Evolutionary conservation across 2,113 vertebrate species (phyloP).

Genomic region (Phasianus colchicus): DNA sequence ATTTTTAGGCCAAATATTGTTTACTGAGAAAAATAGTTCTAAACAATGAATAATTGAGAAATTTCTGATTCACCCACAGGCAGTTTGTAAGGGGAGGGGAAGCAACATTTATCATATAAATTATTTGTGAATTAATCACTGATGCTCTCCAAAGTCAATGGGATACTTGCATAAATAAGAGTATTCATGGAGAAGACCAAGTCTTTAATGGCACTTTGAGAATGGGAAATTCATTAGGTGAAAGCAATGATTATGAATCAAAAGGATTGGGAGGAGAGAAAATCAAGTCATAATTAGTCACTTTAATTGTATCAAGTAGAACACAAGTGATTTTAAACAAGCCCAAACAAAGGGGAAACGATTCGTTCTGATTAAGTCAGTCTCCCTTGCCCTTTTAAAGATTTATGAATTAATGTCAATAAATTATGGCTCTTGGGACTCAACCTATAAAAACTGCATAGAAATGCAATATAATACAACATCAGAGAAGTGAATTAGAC

Average conservation of each 20-base stretch:
- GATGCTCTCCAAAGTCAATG: constrained; percentile 11
- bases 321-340: constrained; percentile 58
- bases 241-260: constrained; percentile 61
- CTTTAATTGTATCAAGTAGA: constrained; percentile 50
- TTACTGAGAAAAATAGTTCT: constrained; percentile 10
- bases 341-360: constrained; percentile 46
- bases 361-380: constrained; percentile 52
- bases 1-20: background rate
- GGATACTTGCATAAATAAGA: constrained; percentile 16
- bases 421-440: constrained; percentile 47
- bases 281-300: constrained; percentile 67
- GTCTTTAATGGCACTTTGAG: constrained; percentile 18
- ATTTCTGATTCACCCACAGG: background rate
- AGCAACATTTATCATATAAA: constrained; percentile 47
- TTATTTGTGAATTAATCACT: constrained; percentile 68
- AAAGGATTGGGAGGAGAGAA: constrained; percentile 46
- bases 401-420: constrained; percentile 61
- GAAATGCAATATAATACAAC: background rate
- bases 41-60: constrained; percentile 23
- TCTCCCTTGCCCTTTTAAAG: constrained; percentile 60
- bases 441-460: constrained; percentile 31
- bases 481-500: constrained; percentile 8
- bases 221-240: constrained; percentile 52
- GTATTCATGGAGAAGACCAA: constrained; percentile 20
- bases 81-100: background rate